phyloP scores from a whole-genome alignment of 1,140 invertebrate species.

The Stenopsyche tienmushanensis region DNA sequence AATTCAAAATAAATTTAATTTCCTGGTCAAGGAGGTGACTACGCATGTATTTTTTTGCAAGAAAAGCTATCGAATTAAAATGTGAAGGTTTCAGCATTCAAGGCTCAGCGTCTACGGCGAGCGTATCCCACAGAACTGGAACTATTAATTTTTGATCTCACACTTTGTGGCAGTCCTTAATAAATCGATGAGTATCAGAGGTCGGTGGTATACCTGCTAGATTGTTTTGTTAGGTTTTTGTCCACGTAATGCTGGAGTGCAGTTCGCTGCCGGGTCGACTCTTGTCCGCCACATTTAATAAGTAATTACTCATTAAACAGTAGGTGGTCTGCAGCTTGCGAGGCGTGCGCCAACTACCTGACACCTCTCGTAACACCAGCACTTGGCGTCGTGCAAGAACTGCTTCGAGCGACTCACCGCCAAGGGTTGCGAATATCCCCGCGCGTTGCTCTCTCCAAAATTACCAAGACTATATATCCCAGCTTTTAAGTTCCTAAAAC shows the following conservation, averaged over 20 bases:
- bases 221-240: not conserved
- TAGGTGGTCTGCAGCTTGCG: conserved; percentile 32
- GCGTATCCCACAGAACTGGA: too few relatives aligned
- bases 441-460: not conserved
- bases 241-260: not conserved
- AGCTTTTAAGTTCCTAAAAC: too few relatives aligned
- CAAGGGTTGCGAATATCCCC: not conserved
- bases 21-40: too few relatives aligned
- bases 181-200: too few relatives aligned
- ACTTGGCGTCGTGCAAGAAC: not conserved
- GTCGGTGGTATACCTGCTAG: not conserved
- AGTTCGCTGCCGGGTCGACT: not conserved
- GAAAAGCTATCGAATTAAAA: too few relatives aligned
- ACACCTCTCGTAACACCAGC: conserved; percentile 13
- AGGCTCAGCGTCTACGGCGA: too few relatives aligned
- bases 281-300: conserved; percentile 37
- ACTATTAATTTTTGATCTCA: too few relatives aligned
- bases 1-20: too few relatives aligned
- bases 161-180: too few relatives aligned
- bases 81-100: too few relatives aligned
- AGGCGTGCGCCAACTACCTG: conserved; percentile 26
- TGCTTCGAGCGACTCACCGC: not conserved
- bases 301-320: conserved; percentile 40
- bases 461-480: too few relatives aligned
- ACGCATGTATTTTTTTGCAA: too few relatives aligned